Conservation (phyloP, 2,888 invertebrate species). For the Stictocephala bisonia region DNA sequence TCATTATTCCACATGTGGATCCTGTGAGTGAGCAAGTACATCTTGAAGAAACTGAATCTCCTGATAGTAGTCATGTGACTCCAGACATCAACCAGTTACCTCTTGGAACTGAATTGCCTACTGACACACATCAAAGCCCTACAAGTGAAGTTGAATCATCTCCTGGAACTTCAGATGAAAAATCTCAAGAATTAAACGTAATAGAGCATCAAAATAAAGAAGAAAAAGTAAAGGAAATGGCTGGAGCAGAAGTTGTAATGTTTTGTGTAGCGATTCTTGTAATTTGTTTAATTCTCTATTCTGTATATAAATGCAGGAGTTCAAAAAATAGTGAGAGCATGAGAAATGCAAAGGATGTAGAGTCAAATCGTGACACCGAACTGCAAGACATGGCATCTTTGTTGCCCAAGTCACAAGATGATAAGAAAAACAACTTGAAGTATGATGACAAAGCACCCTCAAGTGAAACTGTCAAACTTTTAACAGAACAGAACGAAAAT, state of each 20-base stretch:
- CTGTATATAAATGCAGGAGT: slow-evolving; percentile 32
- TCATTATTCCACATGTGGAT: neutral
- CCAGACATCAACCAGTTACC: neutral
- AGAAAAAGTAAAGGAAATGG: slow-evolving; percentile 16
- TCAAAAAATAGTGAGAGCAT: slow-evolving; percentile 17
- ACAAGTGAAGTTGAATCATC: no score
- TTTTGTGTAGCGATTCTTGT: slow-evolving; percentile 17
- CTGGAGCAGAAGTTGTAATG: slow-evolving; percentile 33
- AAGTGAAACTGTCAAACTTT: slow-evolving; percentile 43
- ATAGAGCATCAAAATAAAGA: no score
- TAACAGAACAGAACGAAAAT: slow-evolving; percentile 37
- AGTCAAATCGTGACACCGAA: slow-evolving; percentile 53
- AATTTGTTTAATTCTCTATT: slow-evolving; percentile 3
- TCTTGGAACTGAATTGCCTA: neutral
- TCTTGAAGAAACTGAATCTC: neutral
- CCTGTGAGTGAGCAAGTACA: neutral
- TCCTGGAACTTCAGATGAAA: no score
- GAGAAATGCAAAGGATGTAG: slow-evolving; percentile 47
- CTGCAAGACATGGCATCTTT: slow-evolving; percentile 55
- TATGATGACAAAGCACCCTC: slow-evolving; percentile 45
- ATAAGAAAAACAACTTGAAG: slow-evolving; percentile 28
- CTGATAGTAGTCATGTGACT: neutral
- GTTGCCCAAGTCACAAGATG: slow-evolving; percentile 55
- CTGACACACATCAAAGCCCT: no score
- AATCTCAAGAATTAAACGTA: no score